These are phyloP conservation scores for Malacoctenus gilli DNA, from an alignment of 2,797 vertebrate species.

Conservation along the genomic window DNA sequence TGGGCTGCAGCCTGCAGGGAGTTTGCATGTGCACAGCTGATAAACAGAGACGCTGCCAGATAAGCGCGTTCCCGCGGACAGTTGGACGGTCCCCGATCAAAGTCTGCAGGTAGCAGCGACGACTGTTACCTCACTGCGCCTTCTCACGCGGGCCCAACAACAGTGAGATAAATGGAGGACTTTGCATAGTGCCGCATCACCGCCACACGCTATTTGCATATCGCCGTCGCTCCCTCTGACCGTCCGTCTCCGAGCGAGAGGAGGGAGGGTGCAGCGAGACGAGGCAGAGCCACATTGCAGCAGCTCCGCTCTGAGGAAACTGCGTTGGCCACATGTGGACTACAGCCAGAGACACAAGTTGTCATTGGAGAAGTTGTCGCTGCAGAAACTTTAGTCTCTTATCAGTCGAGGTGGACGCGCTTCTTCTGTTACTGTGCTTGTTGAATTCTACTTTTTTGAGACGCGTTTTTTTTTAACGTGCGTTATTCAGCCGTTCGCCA, in stretches of 20 bases:
- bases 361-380: constrained; percentile 30
- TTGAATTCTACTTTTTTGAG: background rate
- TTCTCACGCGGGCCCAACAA: background rate
- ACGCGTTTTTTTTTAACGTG: background rate
- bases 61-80: too few relatives aligned
- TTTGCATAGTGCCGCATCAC: constrained; percentile 74
- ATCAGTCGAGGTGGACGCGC: background rate
- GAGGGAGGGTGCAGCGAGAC: constrained; percentile 40
- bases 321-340: constrained; percentile 35
- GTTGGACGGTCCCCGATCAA: too few relatives aligned
- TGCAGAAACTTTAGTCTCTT: constrained; percentile 12
- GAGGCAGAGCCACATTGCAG: constrained; percentile 35
- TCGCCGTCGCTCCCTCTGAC: constrained; percentile 34
- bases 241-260: constrained; percentile 8
- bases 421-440: background rate
- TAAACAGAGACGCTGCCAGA: too few relatives aligned
- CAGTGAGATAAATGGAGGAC: constrained; percentile 43
- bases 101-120: too few relatives aligned
- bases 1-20: too few relatives aligned
- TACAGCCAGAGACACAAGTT: constrained; percentile 23
- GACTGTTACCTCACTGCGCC: too few relatives aligned
- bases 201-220: constrained; percentile 58
- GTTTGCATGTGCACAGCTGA: too few relatives aligned
- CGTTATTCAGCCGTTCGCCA: constrained; percentile 29
- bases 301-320: constrained; percentile 28